Evolutionary conservation across 2,888 invertebrate species (phyloP).

Genomic region (Zaprionus bogoriensis): DNA sequence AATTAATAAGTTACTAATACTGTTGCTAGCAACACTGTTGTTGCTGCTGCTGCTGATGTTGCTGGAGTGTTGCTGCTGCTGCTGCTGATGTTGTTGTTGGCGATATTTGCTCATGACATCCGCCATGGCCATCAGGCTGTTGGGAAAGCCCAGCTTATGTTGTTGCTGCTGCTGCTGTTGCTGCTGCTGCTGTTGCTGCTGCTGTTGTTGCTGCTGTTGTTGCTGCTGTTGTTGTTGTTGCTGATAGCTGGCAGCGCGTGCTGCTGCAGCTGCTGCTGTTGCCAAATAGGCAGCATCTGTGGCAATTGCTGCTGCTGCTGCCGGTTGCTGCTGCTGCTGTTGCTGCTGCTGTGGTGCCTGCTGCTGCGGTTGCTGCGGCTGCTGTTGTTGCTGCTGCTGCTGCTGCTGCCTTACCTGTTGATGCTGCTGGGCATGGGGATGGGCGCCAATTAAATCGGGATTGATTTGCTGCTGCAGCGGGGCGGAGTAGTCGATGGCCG

Average conservation of each 20-base stretch:
- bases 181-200: conserved; percentile 59
- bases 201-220: conserved; percentile 47
- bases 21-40: conserved; percentile 71
- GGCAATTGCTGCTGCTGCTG: conserved; percentile 30
- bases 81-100: conserved; percentile 47
- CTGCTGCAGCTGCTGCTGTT: conserved; percentile 42
- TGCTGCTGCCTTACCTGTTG: conserved; percentile 66
- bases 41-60: conserved; percentile 38
- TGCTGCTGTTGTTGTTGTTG: conserved; percentile 48
- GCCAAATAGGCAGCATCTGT: conserved; percentile 41
- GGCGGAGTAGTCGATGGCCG: conserved; percentile 81
- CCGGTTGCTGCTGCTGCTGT: conserved; percentile 39
- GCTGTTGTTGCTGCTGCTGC: conserved; percentile 26
- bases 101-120: conserved; percentile 63
- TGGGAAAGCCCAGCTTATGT: conserved; percentile 42
- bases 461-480: conserved; percentile 81
- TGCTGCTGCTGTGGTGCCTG: conserved; percentile 50
- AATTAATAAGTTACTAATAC: conserved; percentile 81
- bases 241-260: conserved; percentile 43
- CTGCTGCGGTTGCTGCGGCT: conserved; percentile 38
- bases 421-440: conserved; percentile 79
- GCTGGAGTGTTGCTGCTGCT: conserved; percentile 33
- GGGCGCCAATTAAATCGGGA: conserved; percentile 78
- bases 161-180: conserved; percentile 56
- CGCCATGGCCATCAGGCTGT: conserved; percentile 65